phyloP scores from a whole-genome alignment of 35 echinoderm and acorn worm genomes.

The Stichopus chloronotus region DNA sequence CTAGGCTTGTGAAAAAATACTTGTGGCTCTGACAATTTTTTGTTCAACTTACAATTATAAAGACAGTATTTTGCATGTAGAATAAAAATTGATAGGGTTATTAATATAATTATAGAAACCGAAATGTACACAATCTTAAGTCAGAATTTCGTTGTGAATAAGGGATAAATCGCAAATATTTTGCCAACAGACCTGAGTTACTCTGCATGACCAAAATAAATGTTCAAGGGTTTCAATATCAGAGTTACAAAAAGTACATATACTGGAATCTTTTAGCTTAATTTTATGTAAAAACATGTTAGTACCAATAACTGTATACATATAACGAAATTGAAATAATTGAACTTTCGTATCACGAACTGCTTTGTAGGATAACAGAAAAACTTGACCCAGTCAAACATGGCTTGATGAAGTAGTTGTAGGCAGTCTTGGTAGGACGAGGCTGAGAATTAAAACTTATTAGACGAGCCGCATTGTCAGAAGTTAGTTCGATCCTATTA shows the following conservation, averaged over 20 bases:
- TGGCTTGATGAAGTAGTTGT: background rate
- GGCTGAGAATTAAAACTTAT: background rate
- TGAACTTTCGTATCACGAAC: background rate
- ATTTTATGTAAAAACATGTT: background rate
- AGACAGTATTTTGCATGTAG: background rate
- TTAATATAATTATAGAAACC: background rate
- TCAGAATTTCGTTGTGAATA: background rate
- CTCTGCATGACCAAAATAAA: background rate
- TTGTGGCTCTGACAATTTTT: background rate
- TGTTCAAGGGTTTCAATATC: background rate
- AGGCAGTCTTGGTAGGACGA: background rate
- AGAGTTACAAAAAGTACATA: constrained; percentile 6
- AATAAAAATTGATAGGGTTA: background rate
- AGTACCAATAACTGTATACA: background rate
- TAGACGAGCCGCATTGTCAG: background rate
- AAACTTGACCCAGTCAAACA: background rate
- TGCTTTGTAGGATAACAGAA: background rate
- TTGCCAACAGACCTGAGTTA: background rate
- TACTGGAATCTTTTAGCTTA: background rate
- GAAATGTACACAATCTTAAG: background rate
- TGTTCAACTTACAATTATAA: background rate
- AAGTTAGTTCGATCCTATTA: background rate
- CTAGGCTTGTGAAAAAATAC: background rate
- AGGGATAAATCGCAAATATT: background rate
- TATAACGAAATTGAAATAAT: background rate